A percentile compares a stretch with the other conserved stretches of the same genome.
phyloP scores from a whole-genome alignment of 2,797 vertebrate genomes.

The Dermochelys coriacea region DNA sequence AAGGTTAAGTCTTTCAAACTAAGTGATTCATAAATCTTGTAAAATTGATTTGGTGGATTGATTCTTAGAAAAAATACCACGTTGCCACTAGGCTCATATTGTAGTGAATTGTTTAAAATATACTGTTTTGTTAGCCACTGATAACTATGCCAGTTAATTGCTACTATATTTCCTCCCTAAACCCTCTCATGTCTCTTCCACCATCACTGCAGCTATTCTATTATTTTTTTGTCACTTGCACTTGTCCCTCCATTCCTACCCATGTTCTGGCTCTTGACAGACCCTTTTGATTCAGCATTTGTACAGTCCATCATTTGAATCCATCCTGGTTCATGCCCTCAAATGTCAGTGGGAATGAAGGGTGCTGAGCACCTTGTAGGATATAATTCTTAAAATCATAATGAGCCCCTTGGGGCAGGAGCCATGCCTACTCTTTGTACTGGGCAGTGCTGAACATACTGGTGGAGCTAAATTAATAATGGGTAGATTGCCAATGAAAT shows the following conservation, averaged over 20 bases:
- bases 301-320: not conserved
- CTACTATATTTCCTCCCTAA: not conserved
- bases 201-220: not conserved
- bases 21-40: not conserved
- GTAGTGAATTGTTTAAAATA: not conserved
- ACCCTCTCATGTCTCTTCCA: not conserved
- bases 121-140: not conserved
- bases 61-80: not conserved
- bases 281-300: constrained; percentile 11
- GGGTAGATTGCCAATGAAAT: not conserved
- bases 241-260: not conserved
- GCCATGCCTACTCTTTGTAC: not conserved
- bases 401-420: not conserved
- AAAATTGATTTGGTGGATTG: not conserved
- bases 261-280: not conserved
- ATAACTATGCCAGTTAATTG: not conserved
- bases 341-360: constrained; percentile 32
- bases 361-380: accelerated
- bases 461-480: not conserved
- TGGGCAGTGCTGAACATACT: not conserved
- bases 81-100: not conserved
- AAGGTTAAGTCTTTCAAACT: not conserved
- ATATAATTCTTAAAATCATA: not conserved
- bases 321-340: not conserved
- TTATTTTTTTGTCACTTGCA: not conserved